phyloP scores from a whole-genome alignment of 2,113 vertebrate genomes.

The Macrotus californicus region DNA sequence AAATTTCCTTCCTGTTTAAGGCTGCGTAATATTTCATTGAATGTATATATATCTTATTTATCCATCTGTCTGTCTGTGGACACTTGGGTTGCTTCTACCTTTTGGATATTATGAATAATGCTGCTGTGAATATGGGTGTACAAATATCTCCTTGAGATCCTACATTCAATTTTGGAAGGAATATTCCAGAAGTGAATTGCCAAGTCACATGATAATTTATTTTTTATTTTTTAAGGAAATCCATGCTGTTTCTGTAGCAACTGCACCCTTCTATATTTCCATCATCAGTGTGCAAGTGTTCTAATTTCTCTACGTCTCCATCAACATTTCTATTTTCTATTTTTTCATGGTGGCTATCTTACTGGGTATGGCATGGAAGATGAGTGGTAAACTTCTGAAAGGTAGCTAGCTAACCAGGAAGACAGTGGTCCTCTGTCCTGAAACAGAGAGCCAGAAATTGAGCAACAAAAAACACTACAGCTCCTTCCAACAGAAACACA shows the following conservation, averaged over 20 bases:
- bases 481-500: neutral
- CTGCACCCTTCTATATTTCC: neutral
- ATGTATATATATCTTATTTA: neutral
- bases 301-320: neutral
- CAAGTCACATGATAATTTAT: neutral
- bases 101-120: neutral
- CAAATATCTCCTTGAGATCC: neutral
- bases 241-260: neutral
- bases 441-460: neutral
- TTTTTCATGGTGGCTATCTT: neutral
- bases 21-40: neutral
- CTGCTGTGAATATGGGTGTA: neutral
- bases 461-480: neutral
- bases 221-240: neutral
- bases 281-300: neutral
- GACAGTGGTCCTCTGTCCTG: neutral
- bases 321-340: neutral
- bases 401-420: neutral
- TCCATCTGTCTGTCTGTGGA: neutral
- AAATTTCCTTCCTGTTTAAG: neutral
- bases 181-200: neutral
- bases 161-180: neutral
- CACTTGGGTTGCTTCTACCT: neutral
- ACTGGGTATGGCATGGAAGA: neutral
- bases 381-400: neutral